Evolutionary conservation across 2,888 invertebrate genomes (phyloP).

Genomic region (Tiliacea citrago): DNA sequence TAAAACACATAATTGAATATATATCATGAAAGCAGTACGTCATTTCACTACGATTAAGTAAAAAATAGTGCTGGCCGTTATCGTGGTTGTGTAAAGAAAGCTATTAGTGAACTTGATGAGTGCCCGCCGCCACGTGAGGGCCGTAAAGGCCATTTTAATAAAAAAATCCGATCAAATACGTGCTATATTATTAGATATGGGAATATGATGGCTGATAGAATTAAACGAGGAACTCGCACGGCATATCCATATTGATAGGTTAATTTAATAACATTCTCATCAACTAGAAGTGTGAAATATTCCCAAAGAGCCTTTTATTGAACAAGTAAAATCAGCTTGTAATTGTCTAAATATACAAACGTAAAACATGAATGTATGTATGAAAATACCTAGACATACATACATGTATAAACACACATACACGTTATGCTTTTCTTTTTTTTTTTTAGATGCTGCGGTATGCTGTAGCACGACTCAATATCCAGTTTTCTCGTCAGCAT

Average conservation of each 20-base stretch:
- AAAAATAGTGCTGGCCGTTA: constrained; percentile 43
- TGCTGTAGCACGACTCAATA: no score
- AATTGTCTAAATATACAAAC: not conserved
- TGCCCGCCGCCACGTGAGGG: constrained; percentile 28
- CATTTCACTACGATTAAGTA: constrained; percentile 43
- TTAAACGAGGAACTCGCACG: constrained; percentile 32
- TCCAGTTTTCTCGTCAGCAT: not conserved
- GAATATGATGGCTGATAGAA: constrained; percentile 31
- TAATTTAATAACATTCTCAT: constrained; percentile 19
- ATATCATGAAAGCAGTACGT: constrained; percentile 34
- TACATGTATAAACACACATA: no score
- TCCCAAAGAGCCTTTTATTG: not conserved
- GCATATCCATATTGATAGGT: constrained; percentile 14
- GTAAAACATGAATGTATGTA: no score
- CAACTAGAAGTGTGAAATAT: constrained; percentile 1
- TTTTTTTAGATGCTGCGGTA: no score
- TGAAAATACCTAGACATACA: no score
- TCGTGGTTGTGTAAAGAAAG: constrained; percentile 59
- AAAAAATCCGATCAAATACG: constrained; percentile 42
- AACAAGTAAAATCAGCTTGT: no score
- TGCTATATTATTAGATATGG: constrained; percentile 33
- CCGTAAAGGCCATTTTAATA: constrained; percentile 44
- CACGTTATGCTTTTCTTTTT: no score
- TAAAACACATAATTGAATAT: constrained; percentile 36
- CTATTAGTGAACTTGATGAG: constrained; percentile 54